A percentile compares a stretch with the other conserved stretches of the same genome.
Conservation (phyloP, 2,888 invertebrate species). For the Cyclophora albipunctata region DNA sequence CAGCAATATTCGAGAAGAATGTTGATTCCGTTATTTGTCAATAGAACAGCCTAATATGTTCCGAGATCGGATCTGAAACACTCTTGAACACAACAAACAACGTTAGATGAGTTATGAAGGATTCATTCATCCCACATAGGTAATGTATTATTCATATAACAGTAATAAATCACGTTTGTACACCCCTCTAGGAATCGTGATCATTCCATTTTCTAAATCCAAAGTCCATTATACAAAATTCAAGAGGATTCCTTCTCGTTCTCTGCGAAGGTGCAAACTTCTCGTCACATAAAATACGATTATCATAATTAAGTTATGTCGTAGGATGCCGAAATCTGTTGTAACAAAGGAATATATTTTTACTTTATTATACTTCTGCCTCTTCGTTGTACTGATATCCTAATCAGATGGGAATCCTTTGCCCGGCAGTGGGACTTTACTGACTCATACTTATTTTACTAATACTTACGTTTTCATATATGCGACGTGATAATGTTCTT, state of each 20-base stretch:
- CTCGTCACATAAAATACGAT: constrained; percentile 19
- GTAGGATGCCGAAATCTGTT: too few species aligned
- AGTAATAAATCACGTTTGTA: constrained; percentile 50
- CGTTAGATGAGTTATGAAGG: constrained; percentile 34
- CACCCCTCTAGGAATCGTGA: constrained; percentile 33
- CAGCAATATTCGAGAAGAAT: not conserved
- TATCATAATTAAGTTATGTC: constrained; percentile 19
- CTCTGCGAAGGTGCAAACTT: constrained; percentile 22
- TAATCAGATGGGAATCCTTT: too few species aligned
- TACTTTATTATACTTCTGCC: too few species aligned
- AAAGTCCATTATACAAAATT: constrained; percentile 39
- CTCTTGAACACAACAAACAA: constrained; percentile 29
- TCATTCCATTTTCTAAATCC: constrained; percentile 40
- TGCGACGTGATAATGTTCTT: too few species aligned
- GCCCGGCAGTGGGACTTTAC: too few species aligned
- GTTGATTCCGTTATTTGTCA: constrained; percentile 13
- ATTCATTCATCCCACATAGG: constrained; percentile 38
- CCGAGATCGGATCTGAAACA: constrained; percentile 19
- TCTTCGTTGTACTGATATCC: too few species aligned
- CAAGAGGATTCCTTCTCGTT: constrained; percentile 17
- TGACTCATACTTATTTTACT: too few species aligned
- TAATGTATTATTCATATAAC: constrained; percentile 51
- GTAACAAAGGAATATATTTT: too few species aligned
- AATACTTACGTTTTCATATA: too few species aligned
- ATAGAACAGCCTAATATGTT: constrained; percentile 25